phyloP scores from a whole-genome alignment of 2,888 invertebrate species.

The Apotomis betuletana region DNA sequence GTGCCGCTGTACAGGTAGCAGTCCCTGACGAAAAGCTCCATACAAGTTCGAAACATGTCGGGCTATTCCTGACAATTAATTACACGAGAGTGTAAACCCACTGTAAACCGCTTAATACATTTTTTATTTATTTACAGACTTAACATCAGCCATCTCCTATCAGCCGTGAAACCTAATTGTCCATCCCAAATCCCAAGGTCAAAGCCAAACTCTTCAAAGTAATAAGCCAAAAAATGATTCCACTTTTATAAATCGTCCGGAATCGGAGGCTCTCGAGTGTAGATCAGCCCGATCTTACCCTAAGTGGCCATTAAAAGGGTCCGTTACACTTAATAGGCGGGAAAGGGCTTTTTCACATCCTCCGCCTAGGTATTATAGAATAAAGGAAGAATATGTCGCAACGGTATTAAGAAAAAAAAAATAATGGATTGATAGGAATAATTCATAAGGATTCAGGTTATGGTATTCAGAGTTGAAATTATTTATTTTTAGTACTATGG shows the following conservation, averaged over 20 bases:
- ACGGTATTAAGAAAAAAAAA: neutral
- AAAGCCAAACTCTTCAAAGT: slow-evolving; percentile 25
- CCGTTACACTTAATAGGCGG: slow-evolving; percentile 42
- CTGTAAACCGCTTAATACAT: too few relatives aligned
- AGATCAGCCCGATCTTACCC: slow-evolving; percentile 34
- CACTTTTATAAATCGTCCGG: slow-evolving; percentile 39
- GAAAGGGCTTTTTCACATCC: slow-evolving; percentile 31
- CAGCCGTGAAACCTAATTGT: slow-evolving; percentile 3
- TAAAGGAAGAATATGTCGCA: slow-evolving; percentile 11
- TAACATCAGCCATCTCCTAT: neutral
- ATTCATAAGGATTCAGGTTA: too few relatives aligned
- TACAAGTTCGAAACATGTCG: too few relatives aligned
- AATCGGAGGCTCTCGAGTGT: slow-evolving; percentile 36
- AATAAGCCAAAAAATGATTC: slow-evolving; percentile 41
- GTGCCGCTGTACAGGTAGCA: too few relatives aligned
- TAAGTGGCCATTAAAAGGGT: slow-evolving; percentile 41
- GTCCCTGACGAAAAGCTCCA: too few relatives aligned
- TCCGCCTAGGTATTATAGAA: slow-evolving; percentile 18
- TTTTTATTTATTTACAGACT: too few relatives aligned
- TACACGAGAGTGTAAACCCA: too few relatives aligned
- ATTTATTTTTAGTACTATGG: too few relatives aligned
- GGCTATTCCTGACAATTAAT: too few relatives aligned
- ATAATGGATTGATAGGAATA: too few relatives aligned
- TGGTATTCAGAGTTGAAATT: too few relatives aligned
- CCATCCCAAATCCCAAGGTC: slow-evolving; percentile 9